Conservation (phyloP, 2,888 invertebrate species). For the Ligdia adustata region DNA sequence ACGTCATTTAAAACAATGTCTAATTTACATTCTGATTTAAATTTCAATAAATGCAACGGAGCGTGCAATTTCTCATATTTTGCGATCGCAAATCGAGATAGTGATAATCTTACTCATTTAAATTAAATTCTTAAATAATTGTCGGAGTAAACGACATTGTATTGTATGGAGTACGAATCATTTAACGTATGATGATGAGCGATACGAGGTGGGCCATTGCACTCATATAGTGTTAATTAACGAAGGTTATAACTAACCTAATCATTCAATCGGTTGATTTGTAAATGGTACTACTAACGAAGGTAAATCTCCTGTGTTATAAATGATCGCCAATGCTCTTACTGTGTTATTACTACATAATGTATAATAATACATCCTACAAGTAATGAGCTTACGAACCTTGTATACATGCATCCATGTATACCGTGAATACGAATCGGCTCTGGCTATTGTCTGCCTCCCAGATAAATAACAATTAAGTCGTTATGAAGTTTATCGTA, state of each 20-base stretch:
- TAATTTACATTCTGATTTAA: conserved; percentile 12
- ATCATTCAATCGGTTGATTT: too few species aligned
- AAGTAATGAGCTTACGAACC: too few species aligned
- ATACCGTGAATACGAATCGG: too few species aligned
- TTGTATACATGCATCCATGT: too few species aligned
- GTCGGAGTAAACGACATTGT: neutral
- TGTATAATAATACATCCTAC: neutral
- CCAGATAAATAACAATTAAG: conserved; percentile 2
- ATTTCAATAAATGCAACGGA: conserved; percentile 8
- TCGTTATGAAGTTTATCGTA: conserved; percentile 16
- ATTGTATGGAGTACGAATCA: conserved; percentile 1
- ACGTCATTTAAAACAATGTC: conserved; percentile 11
- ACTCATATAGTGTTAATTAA: neutral
- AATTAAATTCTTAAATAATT: conserved; percentile 1
- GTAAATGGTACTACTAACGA: too few species aligned
- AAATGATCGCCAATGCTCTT: too few species aligned
- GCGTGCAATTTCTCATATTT: conserved; percentile 6
- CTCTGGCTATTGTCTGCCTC: too few species aligned
- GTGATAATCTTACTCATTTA: conserved; percentile 10
- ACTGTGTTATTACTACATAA: too few species aligned
- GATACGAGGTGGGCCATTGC: neutral
- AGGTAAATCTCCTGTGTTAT: too few species aligned
- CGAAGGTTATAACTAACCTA: neutral
- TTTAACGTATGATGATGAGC: conserved; percentile 3
- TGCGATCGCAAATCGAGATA: conserved; percentile 5